Conservation (phyloP, 2,797 vertebrate genomes). For the Argentina silus region DNA sequence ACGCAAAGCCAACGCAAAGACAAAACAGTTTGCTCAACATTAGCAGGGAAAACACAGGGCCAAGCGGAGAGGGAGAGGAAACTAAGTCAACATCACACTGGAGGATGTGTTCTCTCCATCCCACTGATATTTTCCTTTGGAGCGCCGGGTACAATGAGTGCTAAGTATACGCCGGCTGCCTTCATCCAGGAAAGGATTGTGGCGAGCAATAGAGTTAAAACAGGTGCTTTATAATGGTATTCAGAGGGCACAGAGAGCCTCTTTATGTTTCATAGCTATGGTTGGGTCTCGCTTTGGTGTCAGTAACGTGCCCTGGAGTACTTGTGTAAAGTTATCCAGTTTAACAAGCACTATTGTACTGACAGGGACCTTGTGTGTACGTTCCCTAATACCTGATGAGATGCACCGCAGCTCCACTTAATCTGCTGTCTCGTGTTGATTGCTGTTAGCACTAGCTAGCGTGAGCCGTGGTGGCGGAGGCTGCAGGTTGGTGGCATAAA, state of each 20-base stretch:
- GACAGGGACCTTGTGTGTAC: slow-evolving; percentile 32
- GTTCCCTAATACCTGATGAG: slow-evolving; percentile 31
- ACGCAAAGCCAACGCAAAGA: slow-evolving; percentile 92
- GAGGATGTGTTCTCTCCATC: slow-evolving; percentile 73
- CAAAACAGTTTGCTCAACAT: slow-evolving; percentile 99
- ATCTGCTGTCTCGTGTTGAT: slow-evolving; percentile 33
- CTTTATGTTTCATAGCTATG: slow-evolving; percentile 35
- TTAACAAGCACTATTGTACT: slow-evolving; percentile 33
- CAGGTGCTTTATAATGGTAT: slow-evolving; percentile 68
- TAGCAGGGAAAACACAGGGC: slow-evolving; percentile 79
- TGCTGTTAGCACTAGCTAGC: slow-evolving; percentile 33
- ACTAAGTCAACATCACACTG: slow-evolving; percentile 81
- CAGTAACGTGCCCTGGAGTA: slow-evolving; percentile 4
- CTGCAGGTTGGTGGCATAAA: slow-evolving; percentile 42
- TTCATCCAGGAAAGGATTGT: slow-evolving; percentile 43
- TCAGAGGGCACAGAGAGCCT: slow-evolving; percentile 25
- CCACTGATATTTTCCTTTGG: slow-evolving; percentile 68
- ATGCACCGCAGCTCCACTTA: slow-evolving; percentile 5
- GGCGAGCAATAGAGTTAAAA: slow-evolving; percentile 37
- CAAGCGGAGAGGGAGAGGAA: slow-evolving; percentile 51
- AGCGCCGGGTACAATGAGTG: slow-evolving; percentile 56
- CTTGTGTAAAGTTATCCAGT: slow-evolving; percentile 24
- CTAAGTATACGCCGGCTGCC: slow-evolving; percentile 56
- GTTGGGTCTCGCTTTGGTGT: neutral
- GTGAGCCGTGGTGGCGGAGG: slow-evolving; percentile 26